Evolutionary conservation across 1,140 invertebrate species (phyloP), one percentile per base, ranked within the genome.

Genomic region (Cyclargus thomasi): DNA sequence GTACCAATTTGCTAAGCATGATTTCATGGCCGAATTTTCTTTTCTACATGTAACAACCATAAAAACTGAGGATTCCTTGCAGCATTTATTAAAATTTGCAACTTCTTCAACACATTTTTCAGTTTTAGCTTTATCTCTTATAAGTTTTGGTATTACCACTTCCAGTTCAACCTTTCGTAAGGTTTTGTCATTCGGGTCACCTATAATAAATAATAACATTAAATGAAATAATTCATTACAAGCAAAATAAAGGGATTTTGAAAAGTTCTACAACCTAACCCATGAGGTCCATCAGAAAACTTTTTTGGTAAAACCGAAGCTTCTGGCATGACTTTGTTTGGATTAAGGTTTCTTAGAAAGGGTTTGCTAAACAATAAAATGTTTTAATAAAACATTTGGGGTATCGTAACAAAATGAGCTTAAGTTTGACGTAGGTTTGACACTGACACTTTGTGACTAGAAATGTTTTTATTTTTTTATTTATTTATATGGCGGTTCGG

Each of bases 111-210:
- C 21, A 90, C 97, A 98, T 84, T 97, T 96, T 82, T 96, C 94
- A 16, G 74, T 77, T 82, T 93, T 95, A 1, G 96, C 94, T 81
- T 93, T 95, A 62, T 97, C 95, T 73, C 97, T 91, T 90, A 98
- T 94, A 81, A 95, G 94, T 88, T 96, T 95, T 1, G 96, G 95
- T 85, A 98, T 96, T 55, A 98, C 75, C 55, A 98, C 93, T 79
- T 98, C 95, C 53, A 85, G 88, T 90, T 98, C 97, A 1, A 97
- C 95, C 92, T 94, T 96, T 78, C 97, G 91, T 62, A 98, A 85
- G n/a, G 80, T 89, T 76, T 76, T 92, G 82, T 97, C 96, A 79
- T 97, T 90, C 10, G 97, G 97, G 92, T 98, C 96, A 68, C 97
- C 97, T 97, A 73, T 16, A 91, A 91, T 59, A 70, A 69, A 36